Base-by-base conservation (phyloP, 2,113 vertebrate genomes). In the Hystrix cristata region DNA sequence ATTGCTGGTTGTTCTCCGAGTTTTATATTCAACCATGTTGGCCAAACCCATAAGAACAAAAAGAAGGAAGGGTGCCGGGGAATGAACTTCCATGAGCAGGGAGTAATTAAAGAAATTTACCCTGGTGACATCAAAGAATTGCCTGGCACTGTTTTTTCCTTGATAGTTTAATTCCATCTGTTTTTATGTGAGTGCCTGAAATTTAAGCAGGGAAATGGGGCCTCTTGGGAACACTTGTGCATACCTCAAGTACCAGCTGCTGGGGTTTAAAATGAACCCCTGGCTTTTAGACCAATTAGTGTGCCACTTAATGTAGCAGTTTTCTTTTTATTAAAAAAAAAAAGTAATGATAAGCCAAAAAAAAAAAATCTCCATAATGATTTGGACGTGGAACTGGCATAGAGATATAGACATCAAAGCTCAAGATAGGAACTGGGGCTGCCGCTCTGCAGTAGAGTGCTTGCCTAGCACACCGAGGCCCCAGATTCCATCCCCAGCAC, bases 121-220 rank as follows among this genome's bases (percentile, higher is more conserved):
- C 88, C 86, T 82, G 87, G 80, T 2, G 7, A 84, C 93, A 57
- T 85, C 55, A 46, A 84, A 96, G 53, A 93, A 72, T 96, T 78
- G 53, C 46, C 38, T 71, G 65, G 90, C 15, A 0, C 51, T 48
- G 11, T 6, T 74, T 96, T 76, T 72, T 79, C 31, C 82, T 96
- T 74, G 87, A 88, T 90, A 60, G 59, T 95, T 87, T 86, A 74
- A 91, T 89, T 80, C 91, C 71, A 59, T 90, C 95, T 85, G 81
- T 92, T 95, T 95, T 85, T 86, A 5, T 59, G 79, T 60, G 95
- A 82, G 38, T 31, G 84, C 82, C 38, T 80, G 71, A 97, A 95
- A 94, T 3, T n/a, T 64, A 82, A 76, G 27, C n/a, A 64, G 48
- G 78, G 34, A 95, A 57, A 29, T 43, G 4, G 16, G 34, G 19